Base-by-base conservation (phyloP, 1,140 invertebrate species). In the Zaprionus capensis region DNA sequence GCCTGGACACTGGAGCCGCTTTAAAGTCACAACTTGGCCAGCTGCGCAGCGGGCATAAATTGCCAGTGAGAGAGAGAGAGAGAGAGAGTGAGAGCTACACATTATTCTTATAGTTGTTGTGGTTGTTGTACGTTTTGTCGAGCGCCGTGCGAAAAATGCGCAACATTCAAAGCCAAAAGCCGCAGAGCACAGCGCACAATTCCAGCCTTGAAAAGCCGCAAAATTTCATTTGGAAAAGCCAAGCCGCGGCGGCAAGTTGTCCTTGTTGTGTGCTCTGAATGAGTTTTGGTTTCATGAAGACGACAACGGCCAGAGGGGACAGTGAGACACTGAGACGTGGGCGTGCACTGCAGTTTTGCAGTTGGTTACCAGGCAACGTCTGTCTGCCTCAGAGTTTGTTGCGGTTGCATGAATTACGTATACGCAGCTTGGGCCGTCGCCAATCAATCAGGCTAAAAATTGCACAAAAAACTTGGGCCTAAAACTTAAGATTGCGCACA, bases 191-290 rank as follows among this genome's bases (percentile, higher is more conserved):
- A 24, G 51, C 68, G 26, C 71, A 62, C 57, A 76, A 75, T 75
- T 38, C 51, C 51, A 28, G 31, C 53, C 38, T n/a, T 14, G 22
- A 53, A 75, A 78, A 78, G 71, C 76, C 76, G 76, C 71, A 75
- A 75, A 75, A 78, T 78, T 78, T 75, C 71, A 78, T 78, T 78
- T 78, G 55, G 51, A 69, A 65, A 69, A 78, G 64, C 64, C 71
- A 78, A 77, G 63, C 51, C 62, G 64, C n/a, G 38, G 15, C 38
- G 38, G n/a, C 64, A 76, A 77, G 75, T 77, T 77, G 64, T 68
- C 51, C 70, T 63, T 57, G 59, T 56, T 68, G 64, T 41, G 59
- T 49, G 59, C 64, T 24, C 71, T 46, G 28, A 68, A 59, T 59
- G 57, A 56, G 65, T 62, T 63, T 63, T 57, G 22, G 51, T 53